Conservation (phyloP, 2,113 vertebrate genomes). For the Lontra canadensis region DNA sequence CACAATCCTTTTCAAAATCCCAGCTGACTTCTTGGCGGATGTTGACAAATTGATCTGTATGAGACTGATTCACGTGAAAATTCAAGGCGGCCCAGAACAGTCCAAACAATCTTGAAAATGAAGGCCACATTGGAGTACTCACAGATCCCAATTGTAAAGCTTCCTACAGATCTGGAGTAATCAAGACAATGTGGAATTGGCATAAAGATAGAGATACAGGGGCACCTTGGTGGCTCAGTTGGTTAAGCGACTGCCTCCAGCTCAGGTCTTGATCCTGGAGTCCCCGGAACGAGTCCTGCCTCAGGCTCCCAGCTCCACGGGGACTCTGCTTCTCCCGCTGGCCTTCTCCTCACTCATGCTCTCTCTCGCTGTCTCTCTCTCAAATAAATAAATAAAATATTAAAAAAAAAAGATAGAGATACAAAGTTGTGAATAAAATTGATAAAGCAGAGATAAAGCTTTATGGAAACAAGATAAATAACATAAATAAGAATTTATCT, state of each 20-base stretch:
- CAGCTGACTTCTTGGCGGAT: background rate
- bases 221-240: no score
- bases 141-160: background rate
- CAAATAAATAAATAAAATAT: no score
- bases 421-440: background rate
- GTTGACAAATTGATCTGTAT: background rate
- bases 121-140: background rate
- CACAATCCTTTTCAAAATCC: background rate
- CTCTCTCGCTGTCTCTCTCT: no score
- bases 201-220: background rate
- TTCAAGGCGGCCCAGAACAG: background rate
- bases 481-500: background rate
- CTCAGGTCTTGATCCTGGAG: no score
- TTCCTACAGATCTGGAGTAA: background rate
- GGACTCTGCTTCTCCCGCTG: no score
- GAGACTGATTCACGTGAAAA: conserved; percentile 6
- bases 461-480: background rate
- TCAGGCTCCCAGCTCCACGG: no score
- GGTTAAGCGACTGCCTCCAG: no score
- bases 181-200: background rate
- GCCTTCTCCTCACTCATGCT: no score
- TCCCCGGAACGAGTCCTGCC: no score
- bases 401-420: background rate
- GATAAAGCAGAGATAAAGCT: background rate
- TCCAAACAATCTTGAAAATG: conserved; percentile 16